phyloP scores from a whole-genome alignment of 35 echinoderm and acorn worm species.

The Heliocidaris erythrogramma region DNA sequence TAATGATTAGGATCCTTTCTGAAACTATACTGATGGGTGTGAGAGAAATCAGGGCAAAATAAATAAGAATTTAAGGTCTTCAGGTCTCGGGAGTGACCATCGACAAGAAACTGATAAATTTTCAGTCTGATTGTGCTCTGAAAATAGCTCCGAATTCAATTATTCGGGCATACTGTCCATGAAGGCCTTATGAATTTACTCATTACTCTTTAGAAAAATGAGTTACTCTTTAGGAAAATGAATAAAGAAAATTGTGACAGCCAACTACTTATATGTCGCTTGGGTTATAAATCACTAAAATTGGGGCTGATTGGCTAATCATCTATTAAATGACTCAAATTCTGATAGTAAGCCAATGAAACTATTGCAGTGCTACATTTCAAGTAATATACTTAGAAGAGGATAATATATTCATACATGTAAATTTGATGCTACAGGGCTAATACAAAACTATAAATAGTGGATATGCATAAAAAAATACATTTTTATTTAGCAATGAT shows the following conservation, averaged over 20 bases:
- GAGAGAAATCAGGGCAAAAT: slow-evolving; percentile 1
- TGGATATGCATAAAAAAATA: no score
- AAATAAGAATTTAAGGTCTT: slow-evolving; percentile 12
- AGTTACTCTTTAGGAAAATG: neutral
- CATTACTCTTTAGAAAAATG: neutral
- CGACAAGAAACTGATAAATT: neutral
- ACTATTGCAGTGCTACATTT: no score
- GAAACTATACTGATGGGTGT: neutral
- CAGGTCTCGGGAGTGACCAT: neutral
- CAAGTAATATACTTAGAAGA: no score
- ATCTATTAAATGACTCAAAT: no score
- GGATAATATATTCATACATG: no score
- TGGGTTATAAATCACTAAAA: neutral
- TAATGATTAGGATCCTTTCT: neutral
- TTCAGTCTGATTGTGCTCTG: neutral
- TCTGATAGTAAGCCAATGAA: no score
- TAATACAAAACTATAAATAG: no score
- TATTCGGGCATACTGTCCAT: neutral
- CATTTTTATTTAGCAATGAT: no score
- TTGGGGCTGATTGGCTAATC: neutral
- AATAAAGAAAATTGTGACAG: neutral
- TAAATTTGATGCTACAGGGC: no score
- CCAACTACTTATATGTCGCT: neutral
- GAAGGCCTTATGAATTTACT: neutral
- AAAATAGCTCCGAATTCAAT: neutral